Conservation (phyloP, 2,797 vertebrate species). For the Poeciliopsis gracilis region DNA sequence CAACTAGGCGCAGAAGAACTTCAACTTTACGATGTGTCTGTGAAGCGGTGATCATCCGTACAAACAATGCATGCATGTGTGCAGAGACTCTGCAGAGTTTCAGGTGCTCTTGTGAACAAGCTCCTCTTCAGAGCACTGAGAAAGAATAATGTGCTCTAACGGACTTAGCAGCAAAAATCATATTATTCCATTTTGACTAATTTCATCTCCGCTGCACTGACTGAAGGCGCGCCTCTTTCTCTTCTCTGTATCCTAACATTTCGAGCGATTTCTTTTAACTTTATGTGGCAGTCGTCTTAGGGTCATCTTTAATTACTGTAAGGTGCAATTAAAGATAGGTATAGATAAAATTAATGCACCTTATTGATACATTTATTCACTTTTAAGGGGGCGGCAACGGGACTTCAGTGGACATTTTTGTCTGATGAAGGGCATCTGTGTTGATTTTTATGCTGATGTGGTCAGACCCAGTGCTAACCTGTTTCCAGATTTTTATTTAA, state of each 20-base stretch:
- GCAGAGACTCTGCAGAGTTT: constrained; percentile 32
- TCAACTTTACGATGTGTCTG: background rate
- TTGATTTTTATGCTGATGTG: background rate
- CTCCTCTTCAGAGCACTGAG: constrained; percentile 56
- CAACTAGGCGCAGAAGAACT: background rate
- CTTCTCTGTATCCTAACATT: constrained; percentile 1
- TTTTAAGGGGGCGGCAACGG: background rate
- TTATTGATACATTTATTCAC: background rate
- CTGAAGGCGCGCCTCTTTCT: constrained; percentile 7
- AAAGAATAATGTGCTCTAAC: constrained; percentile 55
- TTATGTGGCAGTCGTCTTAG: constrained; percentile 34
- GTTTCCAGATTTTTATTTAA: background rate
- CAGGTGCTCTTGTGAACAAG: constrained; percentile 72
- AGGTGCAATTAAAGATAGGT: background rate
- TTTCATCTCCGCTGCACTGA: constrained; percentile 61
- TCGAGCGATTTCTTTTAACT: constrained; percentile 19
- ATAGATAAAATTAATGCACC: background rate
- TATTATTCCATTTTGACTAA: constrained; percentile 77
- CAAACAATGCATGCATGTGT: background rate
- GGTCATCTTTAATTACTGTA: background rate
- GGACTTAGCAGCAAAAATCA: constrained; percentile 75
- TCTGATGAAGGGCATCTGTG: background rate
- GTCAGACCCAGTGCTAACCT: background rate
- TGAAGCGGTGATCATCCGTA: background rate
- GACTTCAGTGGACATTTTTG: background rate